Percentiles rank a stretch among this genome's conserved stretches.
These are phyloP conservation scores for Drosophila obscura DNA, from an alignment of 1,140 invertebrate genomes.

Conservation along the genomic window DNA sequence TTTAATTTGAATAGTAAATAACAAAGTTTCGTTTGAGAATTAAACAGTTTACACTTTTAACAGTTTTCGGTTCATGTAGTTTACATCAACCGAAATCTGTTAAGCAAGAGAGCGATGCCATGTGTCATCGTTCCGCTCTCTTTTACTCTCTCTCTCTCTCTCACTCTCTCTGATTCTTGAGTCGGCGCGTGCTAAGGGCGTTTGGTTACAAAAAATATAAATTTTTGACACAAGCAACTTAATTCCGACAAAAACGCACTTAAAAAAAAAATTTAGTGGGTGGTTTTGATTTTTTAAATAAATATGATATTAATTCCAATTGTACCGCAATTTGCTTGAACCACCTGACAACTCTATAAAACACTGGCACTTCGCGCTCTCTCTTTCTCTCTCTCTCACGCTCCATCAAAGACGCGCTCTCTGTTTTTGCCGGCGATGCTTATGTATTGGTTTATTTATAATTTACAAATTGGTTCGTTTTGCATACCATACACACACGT, in stretches of 20 bases:
- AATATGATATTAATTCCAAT: background rate
- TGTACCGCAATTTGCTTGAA: background rate
- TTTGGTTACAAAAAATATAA: slow-evolving; percentile 12
- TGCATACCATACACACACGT: background rate
- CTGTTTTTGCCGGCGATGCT: slow-evolving; percentile 71
- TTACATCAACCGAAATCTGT: background rate
- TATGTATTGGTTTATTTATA: slow-evolving; percentile 74
- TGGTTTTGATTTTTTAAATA: background rate
- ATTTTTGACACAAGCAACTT: background rate
- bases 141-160: slow-evolving; percentile 4
- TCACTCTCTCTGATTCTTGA: slow-evolving; percentile 4
- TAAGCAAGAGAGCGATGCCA: slow-evolving; percentile 4
- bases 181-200: slow-evolving; percentile 33
- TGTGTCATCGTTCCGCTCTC: slow-evolving; percentile 1
- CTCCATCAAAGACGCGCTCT: slow-evolving; percentile 40
- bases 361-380: slow-evolving; percentile 11
- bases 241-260: too few species aligned
- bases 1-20: too few species aligned
- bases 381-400: background rate
- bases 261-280: too few species aligned
- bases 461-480: slow-evolving; percentile 43
- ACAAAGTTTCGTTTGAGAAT: too few species aligned
- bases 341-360: slow-evolving; percentile 50
- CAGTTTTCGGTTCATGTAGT: too few species aligned
- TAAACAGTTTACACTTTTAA: too few species aligned